These are phyloP conservation scores for Philaethria dido DNA, from an alignment of 2,888 invertebrate species.

Conservation along the genomic window DNA sequence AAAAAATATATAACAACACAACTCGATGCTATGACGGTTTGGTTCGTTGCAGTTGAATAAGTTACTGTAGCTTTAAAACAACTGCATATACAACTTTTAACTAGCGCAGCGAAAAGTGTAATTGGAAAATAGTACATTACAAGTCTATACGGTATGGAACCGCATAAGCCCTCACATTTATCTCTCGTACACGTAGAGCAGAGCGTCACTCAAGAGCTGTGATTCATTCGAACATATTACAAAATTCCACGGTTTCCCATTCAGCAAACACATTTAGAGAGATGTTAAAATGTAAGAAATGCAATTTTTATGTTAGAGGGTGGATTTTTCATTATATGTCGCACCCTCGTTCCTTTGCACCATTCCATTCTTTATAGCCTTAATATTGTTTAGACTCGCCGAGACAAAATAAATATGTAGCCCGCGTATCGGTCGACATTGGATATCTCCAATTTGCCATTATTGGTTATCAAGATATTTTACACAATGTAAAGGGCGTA, in stretches of 20 bases:
- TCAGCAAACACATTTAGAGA: conserved; percentile 28
- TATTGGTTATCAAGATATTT: conserved; percentile 68
- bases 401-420: conserved; percentile 67
- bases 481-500: conserved; percentile 51
- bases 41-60: background rate
- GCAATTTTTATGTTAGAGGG: conserved; percentile 59
- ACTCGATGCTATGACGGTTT: background rate
- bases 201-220: background rate
- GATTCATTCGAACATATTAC: conserved; percentile 7
- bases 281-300: conserved; percentile 55
- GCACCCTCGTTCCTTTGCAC: conserved; percentile 57
- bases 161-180: background rate
- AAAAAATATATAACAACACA: background rate
- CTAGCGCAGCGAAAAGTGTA: conserved; percentile 2
- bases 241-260: conserved; percentile 24
- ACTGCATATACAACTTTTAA: background rate
- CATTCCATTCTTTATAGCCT: conserved; percentile 64
- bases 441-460: conserved; percentile 54
- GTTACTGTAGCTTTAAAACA: conserved; percentile 4
- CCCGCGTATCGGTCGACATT: conserved; percentile 45
- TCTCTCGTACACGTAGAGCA: background rate
- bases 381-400: conserved; percentile 71
- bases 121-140: conserved; percentile 8
- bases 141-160: background rate
- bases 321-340: conserved; percentile 66